Base-by-base conservation (phyloP, 1,140 invertebrate genomes). In the Drosophila tani region DNA sequence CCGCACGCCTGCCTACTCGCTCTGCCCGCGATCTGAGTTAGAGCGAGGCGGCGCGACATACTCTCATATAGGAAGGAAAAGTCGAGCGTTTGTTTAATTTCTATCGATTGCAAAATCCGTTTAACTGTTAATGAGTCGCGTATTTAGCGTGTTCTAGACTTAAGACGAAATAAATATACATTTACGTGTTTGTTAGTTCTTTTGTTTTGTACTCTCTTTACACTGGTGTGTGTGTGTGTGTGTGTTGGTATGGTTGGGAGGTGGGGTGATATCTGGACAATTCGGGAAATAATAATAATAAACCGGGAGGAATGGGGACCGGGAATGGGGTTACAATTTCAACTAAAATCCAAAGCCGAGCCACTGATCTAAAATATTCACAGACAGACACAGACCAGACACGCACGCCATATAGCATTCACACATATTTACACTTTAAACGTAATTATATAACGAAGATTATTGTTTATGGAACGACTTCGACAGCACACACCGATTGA, bases 371-470 rank as follows among this genome's bases (percentile, higher is more conserved):
- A 57, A 55, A 55, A 32, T 50, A 27, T 35, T 56, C 45, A 58
- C 38, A 59, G 43, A 71, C 19, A 32, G 27, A 43, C 24, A 43
- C 27, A 64, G 19, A 27, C 21, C 27, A 64, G 19, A 27, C 47
- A 27, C 47, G 45, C 38, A 12, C 49, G 14, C 17, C 19, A 21
- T 19, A 21, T 19, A 21, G n/a, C 64, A 21, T 32, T 43, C 21
- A 41, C 67, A 51, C 70, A 40, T 73, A 73, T 73, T 73, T 73
- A 60, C 56, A 73, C 58, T 17, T 51, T 73, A 59, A 73, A 68
- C 49, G 49, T 73, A 73, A 73, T 73, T 60, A 73, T 46, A 73
- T 73, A 73, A 73, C 67, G 40, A 73, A 60, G 55, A 60, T 73
- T 73, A 70, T 56, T 68, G 65, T 64, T 67, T 49, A 67, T 63